Conservation (phyloP, 2,888 invertebrate species). For the Ennomos erosarius region DNA sequence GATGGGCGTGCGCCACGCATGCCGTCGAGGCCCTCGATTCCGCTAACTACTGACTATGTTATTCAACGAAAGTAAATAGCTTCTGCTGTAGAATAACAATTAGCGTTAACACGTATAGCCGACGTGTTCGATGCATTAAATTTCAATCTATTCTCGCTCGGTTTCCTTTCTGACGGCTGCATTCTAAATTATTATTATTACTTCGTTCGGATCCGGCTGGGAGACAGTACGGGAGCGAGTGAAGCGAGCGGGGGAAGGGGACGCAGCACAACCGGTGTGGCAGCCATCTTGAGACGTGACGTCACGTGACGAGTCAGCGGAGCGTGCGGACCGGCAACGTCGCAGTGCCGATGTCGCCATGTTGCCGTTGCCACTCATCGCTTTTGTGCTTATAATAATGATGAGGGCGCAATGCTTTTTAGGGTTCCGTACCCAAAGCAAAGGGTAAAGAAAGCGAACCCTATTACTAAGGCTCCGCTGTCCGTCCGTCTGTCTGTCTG, state of each 20-base stretch:
- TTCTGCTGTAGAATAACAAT: slow-evolving; percentile 79
- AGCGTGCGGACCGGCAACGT: slow-evolving; percentile 78
- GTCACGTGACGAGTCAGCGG: slow-evolving; percentile 84
- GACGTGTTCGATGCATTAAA: slow-evolving; percentile 77
- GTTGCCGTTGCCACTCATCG: slow-evolving; percentile 63
- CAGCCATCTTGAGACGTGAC: slow-evolving; percentile 86
- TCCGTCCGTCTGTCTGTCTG: no score
- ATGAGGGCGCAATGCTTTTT: slow-evolving; percentile 61
- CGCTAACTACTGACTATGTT: slow-evolving; percentile 65
- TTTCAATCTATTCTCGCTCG: slow-evolving; percentile 81
- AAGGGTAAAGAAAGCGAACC: no score
- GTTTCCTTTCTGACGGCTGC: slow-evolving; percentile 80
- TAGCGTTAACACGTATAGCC: slow-evolving; percentile 68
- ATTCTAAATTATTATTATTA: slow-evolving; percentile 78
- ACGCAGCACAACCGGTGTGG: slow-evolving; percentile 69
- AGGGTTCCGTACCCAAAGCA: no score
- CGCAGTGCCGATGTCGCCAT: slow-evolving; percentile 62
- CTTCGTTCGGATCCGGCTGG: slow-evolving; percentile 76
- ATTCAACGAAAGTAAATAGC: slow-evolving; percentile 83
- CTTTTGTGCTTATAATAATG: slow-evolving; percentile 74
- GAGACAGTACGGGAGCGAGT: slow-evolving; percentile 54
- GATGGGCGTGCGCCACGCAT: slow-evolving; percentile 47
- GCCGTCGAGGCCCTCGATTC: slow-evolving; percentile 60
- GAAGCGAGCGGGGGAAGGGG: slow-evolving; percentile 64
- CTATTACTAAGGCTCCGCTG: no score